Conservation (phyloP, 2,113 vertebrate genomes). For the Gasterosteus nipponicus region DNA sequence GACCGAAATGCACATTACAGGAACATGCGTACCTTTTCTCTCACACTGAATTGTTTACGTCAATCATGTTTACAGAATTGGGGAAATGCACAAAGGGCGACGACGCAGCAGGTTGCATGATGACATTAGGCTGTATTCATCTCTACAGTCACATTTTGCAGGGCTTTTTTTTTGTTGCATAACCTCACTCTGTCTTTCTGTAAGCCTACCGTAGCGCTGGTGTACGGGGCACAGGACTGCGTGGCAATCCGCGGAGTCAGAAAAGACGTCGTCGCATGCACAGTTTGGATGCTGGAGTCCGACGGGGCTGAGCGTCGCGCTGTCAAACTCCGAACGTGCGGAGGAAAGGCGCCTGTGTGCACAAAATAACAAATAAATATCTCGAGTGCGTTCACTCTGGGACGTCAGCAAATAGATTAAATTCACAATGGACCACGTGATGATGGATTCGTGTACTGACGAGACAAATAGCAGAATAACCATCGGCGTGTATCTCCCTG, state of each 20-base stretch:
- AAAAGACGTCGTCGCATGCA: slow-evolving; percentile 56
- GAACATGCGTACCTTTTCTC: not conserved
- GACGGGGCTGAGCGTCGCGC: slow-evolving; percentile 21
- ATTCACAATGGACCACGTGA: too few relatives aligned
- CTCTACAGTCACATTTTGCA: not conserved
- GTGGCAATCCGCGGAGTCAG: slow-evolving; percentile 64
- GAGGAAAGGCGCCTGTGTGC: slow-evolving; percentile 51
- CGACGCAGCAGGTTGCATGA: not conserved
- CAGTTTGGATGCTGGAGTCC: slow-evolving; percentile 25
- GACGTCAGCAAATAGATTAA: not conserved
- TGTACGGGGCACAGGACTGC: slow-evolving; percentile 77
- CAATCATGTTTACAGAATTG: not conserved
- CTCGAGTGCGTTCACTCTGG: not conserved
- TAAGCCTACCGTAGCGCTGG: slow-evolving; percentile 65
- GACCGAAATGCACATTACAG: not conserved
- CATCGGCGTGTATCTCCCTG: not conserved
- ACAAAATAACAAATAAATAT: not conserved
- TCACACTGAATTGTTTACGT: not conserved
- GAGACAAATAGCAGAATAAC: not conserved
- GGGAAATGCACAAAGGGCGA: not conserved
- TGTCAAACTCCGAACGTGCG: slow-evolving; percentile 53
- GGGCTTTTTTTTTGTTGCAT: not conserved
- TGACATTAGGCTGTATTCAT: not conserved
- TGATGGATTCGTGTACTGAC: not conserved
- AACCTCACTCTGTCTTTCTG: not conserved